phyloP scores from a whole-genome alignment of 2,888 invertebrate genomes.

The Petrolisthes manimaculis region DNA sequence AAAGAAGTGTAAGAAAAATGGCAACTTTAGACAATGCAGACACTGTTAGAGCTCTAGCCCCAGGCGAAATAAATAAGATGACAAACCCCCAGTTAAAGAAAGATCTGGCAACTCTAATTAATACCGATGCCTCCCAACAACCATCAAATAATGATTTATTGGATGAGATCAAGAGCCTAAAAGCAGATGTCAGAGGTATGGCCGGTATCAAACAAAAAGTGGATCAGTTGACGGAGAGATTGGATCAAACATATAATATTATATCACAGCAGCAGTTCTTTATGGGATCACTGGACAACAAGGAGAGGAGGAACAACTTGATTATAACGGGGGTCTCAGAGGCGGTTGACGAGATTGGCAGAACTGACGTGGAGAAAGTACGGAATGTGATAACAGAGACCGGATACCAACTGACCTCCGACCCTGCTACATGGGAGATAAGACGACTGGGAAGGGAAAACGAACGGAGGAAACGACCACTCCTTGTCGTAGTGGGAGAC shows the following conservation, averaged over 20 bases:
- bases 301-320: not conserved
- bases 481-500: conserved; percentile 7
- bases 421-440: not conserved
- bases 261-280: not conserved
- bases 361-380: not conserved
- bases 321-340: not conserved
- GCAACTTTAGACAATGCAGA: not conserved
- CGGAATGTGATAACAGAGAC: not conserved
- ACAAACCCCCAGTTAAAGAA: not conserved
- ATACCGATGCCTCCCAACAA: not conserved
- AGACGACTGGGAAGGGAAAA: not conserved
- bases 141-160: not conserved
- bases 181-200: not conserved
- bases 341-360: not conserved
- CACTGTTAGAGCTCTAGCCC: not conserved
- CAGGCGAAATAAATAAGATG: not conserved
- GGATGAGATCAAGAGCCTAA: not conserved
- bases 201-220: not conserved
- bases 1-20: not conserved
- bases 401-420: not conserved
- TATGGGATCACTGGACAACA: not conserved
- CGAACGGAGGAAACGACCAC: not conserved
- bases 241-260: not conserved
- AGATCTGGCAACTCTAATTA: not conserved
- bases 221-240: not conserved